Base-by-base conservation (phyloP, 2,113 vertebrate genomes). In the Clarias macrocephalus region DNA sequence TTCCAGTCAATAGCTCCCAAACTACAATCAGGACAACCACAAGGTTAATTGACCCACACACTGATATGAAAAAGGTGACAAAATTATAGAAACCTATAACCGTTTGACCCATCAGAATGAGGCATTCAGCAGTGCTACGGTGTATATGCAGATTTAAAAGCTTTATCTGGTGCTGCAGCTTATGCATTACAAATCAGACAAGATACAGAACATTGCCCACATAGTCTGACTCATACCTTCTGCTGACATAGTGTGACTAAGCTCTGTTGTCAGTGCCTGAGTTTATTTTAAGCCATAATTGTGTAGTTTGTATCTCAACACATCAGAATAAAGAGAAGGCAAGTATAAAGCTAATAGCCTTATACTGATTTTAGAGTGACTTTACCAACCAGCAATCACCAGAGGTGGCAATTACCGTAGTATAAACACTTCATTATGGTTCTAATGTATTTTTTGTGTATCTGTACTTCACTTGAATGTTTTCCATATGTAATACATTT, bases 151-250 rank as follows among this genome's bases (percentile, higher is more conserved):
- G 57, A 15, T 82, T 75, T 54, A 68, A 56, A 30, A 42, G 52
- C 72, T 75, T 37, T 42, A 11, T 30, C 54, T 15, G 3, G 1
- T 63, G 80, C 57, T 56, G n/a, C 60, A 73, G 48, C 37, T 63
- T 28, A n/a, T 62, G 52, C 21, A 23, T 42, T 48, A 79, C 8
- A 16, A 15, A 83, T 86, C 16, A 52, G 8, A 30, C 48, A 48
- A 30, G 63, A 52, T 70, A 16, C 68, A 33, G 30, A 25, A 63
- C 37, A 54, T 28, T 63, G 70, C 82, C 82, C 82, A 83, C 82
- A 33, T 56, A 30, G 63, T 66, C 63, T 83, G 82, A 83, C 48
- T 83, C 63, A 83, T 68, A 21, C 8, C 4, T 68, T 54, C 6
- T 30, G 30, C n/a, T 23, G 60, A 42, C 59, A 80, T 33, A 48